These are phyloP conservation scores for Melieria crassipennis DNA, from an alignment of 2,888 invertebrate genomes.

Conservation along the genomic window DNA sequence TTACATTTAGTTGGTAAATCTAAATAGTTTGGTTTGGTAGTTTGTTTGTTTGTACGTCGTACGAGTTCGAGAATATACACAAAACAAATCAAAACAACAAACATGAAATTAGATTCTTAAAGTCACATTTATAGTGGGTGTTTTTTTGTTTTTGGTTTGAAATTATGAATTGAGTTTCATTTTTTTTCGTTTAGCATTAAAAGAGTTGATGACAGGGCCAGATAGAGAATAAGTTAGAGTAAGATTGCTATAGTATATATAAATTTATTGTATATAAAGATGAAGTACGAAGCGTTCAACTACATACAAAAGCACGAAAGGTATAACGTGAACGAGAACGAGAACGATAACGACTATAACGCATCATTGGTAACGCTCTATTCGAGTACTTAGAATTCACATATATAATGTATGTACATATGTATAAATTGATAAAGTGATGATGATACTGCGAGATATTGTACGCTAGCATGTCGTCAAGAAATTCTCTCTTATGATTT, in stretches of 20 bases:
- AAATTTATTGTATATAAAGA: background rate
- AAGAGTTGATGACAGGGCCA: constrained; percentile 1
- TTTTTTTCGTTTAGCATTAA: constrained; percentile 1
- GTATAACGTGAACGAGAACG: background rate
- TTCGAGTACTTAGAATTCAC: too few species aligned
- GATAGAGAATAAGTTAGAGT: constrained; percentile 1
- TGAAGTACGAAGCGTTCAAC: background rate
- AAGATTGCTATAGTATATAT: background rate
- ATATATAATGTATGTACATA: constrained; percentile 14
- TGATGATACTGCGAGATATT: too few species aligned
- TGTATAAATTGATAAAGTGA: too few species aligned
- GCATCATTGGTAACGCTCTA: too few species aligned
- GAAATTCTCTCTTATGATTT: constrained; percentile 8
- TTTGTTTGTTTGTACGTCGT: constrained; percentile 37
- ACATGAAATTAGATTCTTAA: constrained; percentile 44
- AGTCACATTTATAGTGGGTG: constrained; percentile 31
- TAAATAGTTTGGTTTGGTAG: constrained; percentile 41
- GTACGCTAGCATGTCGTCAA: too few species aligned
- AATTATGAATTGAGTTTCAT: constrained; percentile 13
- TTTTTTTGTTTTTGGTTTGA: constrained; percentile 19
- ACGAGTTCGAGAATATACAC: constrained; percentile 41
- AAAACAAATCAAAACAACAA: constrained; percentile 46
- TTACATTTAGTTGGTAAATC: constrained; percentile 48
- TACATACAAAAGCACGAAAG: background rate
- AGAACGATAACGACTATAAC: background rate